Evolutionary conservation across 2,797 vertebrate species (phyloP), one percentile per base, ranked within the genome.

Genomic region (Sebastes taczanowskii): DNA sequence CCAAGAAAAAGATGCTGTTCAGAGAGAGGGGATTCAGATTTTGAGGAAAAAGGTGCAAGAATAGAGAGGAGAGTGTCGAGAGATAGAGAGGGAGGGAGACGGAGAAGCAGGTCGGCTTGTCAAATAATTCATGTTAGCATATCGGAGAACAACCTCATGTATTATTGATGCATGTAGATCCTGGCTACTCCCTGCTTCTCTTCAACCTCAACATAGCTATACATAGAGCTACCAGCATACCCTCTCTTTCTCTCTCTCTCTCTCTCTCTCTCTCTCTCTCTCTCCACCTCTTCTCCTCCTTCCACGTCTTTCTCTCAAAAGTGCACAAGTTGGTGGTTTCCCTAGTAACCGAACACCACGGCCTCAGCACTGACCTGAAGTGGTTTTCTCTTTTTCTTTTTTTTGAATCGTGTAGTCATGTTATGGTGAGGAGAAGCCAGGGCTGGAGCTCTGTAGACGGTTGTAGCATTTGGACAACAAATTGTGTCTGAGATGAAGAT

Each of bases 111-210:
- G 79, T 83, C 32, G 46, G 14, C 80, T 74, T 30, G 74, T 83
- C 86, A 86, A 90, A 92, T 87, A 88, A 90, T 90, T 92, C 82
- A 91, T 90, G 91, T 89, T 86, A 82, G 88, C 83, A 88, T 91
- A 88, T 91, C 74, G 77, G 73, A 87, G 86, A 86, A 90, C 86
- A 90, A 88, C 52, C 71, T 82, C 34, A 78, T 92, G 86, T 72
- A 86, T 91, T 91, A 92, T 92, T 86, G 81, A 93, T 77, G 42
- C 61, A 30, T 74, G 74, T 71, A 81, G 86, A 88, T 79, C 78
- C 63, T 7, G 55, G 83, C 78, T 78, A 65, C 85, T 82, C 73
- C 30, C 67, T 27, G 46, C 72, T 55, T 66, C 72, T 66, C 72
- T 56, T 59, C 46, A 11, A 16, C 59, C 68, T 81, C 74, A 74